These are phyloP conservation scores for Cyclopterus lumpus DNA, from an alignment of 2,797 vertebrate species.

Conservation along the genomic window DNA sequence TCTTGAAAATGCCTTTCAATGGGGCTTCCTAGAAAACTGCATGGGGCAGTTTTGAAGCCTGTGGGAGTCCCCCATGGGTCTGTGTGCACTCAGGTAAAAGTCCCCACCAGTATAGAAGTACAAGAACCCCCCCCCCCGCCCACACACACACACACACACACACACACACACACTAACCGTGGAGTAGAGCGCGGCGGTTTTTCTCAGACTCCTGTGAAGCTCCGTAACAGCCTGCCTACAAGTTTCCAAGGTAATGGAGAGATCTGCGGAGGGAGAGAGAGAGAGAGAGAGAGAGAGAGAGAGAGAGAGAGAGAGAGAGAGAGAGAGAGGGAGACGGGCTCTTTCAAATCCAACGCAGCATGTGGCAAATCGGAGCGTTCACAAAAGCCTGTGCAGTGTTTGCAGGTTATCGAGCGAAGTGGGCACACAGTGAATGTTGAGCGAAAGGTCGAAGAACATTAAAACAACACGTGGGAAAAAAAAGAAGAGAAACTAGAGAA, in stretches of 20 bases:
- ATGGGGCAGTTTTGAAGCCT: too few relatives aligned
- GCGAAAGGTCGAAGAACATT: slow-evolving; percentile 29
- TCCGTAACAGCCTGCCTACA: slow-evolving; percentile 88
- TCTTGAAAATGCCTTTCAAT: too few relatives aligned
- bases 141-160: neutral
- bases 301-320: slow-evolving; percentile 1
- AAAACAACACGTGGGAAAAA: neutral
- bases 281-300: neutral
- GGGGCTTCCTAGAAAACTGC: too few relatives aligned
- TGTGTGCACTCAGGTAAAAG: too few relatives aligned
- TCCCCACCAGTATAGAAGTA: too few relatives aligned
- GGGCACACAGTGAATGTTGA: slow-evolving; percentile 10
- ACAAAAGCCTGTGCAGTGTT: neutral
- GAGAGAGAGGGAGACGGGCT: slow-evolving; percentile 1
- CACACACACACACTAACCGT: slow-evolving; percentile 80
- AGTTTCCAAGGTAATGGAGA: slow-evolving; percentile 85
- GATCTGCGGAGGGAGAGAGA: slow-evolving; percentile 74
- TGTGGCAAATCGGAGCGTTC: neutral
- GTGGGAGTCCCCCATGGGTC: too few relatives aligned
- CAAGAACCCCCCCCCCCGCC: too few relatives aligned
- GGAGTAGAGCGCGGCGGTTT: slow-evolving; percentile 86
- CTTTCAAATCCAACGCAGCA: slow-evolving; percentile 35
- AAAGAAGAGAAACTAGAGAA: slow-evolving; percentile 23
- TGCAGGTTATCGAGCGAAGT: neutral
- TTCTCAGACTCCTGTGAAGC: slow-evolving; percentile 88